A percentile compares a stretch with the other conserved stretches of the same genome.
These are phyloP conservation scores for Conus ventricosus DNA, from an alignment of 1,140 invertebrate genomes.

Conservation along the genomic window DNA sequence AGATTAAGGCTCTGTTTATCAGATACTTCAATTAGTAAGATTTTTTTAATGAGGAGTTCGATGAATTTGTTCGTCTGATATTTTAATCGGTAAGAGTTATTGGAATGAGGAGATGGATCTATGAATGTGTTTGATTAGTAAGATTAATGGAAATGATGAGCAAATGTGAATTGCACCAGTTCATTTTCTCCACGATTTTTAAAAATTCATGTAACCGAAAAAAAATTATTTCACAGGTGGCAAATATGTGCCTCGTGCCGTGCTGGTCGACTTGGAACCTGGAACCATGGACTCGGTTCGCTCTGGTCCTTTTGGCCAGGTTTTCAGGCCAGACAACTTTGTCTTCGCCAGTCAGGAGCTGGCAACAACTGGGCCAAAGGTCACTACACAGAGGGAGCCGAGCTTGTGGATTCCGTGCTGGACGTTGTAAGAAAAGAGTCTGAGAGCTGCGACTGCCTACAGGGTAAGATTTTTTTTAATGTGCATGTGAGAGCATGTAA, in stretches of 20 bases:
- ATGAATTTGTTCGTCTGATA: background rate
- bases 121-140: background rate
- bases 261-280: slow-evolving; percentile 93
- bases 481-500: background rate
- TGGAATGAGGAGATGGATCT: background rate
- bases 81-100: background rate
- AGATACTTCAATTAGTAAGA: too few relatives aligned
- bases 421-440: slow-evolving; percentile 90
- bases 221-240: slow-evolving; percentile 39
- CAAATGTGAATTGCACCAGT: background rate
- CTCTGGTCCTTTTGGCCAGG: slow-evolving; percentile 81
- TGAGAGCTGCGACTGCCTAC: slow-evolving; percentile 87
- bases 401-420: slow-evolving; percentile 87
- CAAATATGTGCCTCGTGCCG: slow-evolving; percentile 79
- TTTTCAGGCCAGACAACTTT: slow-evolving; percentile 75
- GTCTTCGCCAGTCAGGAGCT: slow-evolving; percentile 79
- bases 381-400: slow-evolving; percentile 95
- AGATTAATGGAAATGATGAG: background rate
- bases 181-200: background rate
- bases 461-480: slow-evolving; percentile 54
- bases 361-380: slow-evolving; percentile 95
- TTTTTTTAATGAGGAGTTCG: too few relatives aligned
- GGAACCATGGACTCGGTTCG: slow-evolving; percentile 89
- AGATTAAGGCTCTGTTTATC: too few relatives aligned
- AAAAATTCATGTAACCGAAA: background rate